Percentiles rank a stretch among this genome's conserved stretches.
These are phyloP conservation scores for Drosophila pegasa DNA, from an alignment of 2,888 invertebrate species.

Conservation along the genomic window DNA sequence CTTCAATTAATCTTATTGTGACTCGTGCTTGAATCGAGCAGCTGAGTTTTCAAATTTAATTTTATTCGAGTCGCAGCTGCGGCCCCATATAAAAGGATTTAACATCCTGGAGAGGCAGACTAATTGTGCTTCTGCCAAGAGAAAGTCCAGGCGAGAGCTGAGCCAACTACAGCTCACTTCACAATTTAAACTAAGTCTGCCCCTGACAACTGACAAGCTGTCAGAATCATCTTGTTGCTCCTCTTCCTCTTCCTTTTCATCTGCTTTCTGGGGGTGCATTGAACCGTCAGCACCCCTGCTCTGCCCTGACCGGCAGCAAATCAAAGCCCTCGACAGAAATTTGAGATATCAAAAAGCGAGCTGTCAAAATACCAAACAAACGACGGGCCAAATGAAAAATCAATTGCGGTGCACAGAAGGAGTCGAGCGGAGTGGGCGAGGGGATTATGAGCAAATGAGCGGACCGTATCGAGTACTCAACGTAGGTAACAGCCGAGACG, in stretches of 20 bases:
- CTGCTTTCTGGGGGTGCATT: constrained; percentile 56
- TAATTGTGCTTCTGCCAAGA: constrained; percentile 44
- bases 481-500: constrained; percentile 41
- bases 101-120: constrained; percentile 21
- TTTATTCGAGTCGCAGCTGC: constrained; percentile 55
- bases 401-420: constrained; percentile 41
- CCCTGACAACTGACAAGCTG: constrained; percentile 65
- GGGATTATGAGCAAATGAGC: constrained; percentile 2
- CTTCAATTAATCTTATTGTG: constrained; percentile 79
- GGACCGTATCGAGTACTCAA: constrained; percentile 37
- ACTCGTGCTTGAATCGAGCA: constrained; percentile 26
- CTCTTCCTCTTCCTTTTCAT: constrained; percentile 5
- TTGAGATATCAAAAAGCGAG: constrained; percentile 71
- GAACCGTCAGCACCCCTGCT: constrained; percentile 61
- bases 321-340: constrained; percentile 64
- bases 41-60: constrained; percentile 54
- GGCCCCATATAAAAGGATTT: constrained; percentile 41
- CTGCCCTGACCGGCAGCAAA: constrained; percentile 37
- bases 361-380: constrained; percentile 74
- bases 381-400: constrained; percentile 53
- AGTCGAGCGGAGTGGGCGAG: not conserved
- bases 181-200: constrained; percentile 41
- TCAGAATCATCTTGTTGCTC: constrained; percentile 41
- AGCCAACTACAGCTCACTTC: constrained; percentile 24
- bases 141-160: constrained; percentile 9